phyloP scores from a whole-genome alignment of 2,797 vertebrate genomes.

The Urosaurus nigricauda region DNA sequence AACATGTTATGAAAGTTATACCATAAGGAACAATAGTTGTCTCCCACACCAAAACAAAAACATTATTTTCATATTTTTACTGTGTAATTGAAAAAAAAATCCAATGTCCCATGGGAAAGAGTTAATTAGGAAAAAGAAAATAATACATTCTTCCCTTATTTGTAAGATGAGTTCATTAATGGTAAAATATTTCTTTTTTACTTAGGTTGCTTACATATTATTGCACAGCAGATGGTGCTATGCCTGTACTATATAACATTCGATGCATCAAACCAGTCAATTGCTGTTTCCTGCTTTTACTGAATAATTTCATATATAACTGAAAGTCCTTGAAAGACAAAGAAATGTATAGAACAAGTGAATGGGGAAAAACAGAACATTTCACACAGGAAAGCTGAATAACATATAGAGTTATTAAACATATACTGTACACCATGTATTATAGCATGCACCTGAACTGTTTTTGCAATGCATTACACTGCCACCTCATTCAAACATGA shows the following conservation, averaged over 20 bases:
- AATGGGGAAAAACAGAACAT: not conserved
- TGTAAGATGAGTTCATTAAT: not conserved
- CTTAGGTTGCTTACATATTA: not conserved
- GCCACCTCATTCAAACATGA: no score
- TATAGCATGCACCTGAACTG: no score
- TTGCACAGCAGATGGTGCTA: constrained; percentile 39
- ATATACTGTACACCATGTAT: not conserved
- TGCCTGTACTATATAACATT: not conserved
- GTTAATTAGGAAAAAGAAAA: not conserved
- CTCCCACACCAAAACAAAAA: no score
- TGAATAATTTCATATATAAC: not conserved
- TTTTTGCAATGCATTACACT: no score
- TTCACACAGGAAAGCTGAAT: not conserved
- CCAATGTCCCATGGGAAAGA: not conserved
- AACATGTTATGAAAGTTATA: not conserved
- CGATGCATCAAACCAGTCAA: not conserved
- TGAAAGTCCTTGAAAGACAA: not conserved
- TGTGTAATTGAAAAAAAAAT: not conserved
- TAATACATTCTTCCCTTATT: not conserved
- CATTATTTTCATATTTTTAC: not conserved
- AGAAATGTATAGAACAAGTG: not conserved
- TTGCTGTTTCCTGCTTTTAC: not conserved
- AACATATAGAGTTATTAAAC: not conserved
- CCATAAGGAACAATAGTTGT: not conserved
- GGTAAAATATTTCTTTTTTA: not conserved